phyloP scores from a whole-genome alignment of 2,888 invertebrate species.

The Pterostichus niger region DNA sequence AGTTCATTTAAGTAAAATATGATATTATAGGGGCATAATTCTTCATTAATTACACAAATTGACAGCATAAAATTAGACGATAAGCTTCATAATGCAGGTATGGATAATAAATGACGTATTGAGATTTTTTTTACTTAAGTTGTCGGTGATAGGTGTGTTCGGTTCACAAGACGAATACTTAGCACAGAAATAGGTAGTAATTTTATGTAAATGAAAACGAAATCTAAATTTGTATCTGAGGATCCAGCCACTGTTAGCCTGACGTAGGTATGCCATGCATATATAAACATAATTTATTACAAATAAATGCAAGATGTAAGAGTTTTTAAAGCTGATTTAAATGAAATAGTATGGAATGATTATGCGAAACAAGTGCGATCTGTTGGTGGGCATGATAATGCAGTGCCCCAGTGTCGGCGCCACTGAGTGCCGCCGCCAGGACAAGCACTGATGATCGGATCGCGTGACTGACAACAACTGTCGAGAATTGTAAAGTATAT shows the following conservation, averaged over 20 bases:
- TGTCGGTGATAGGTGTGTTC: slow-evolving; percentile 12
- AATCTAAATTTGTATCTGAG: slow-evolving; percentile 52
- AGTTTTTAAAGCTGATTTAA: slow-evolving; percentile 34
- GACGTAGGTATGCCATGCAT: slow-evolving; percentile 39
- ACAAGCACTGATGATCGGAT: slow-evolving; percentile 71
- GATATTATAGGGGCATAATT: slow-evolving; percentile 34
- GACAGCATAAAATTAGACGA: slow-evolving; percentile 6
- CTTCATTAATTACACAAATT: slow-evolving; percentile 39
- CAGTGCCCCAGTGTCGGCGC: slow-evolving; percentile 33
- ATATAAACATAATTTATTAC: slow-evolving; percentile 54
- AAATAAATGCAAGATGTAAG: slow-evolving; percentile 45
- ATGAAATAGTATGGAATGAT: slow-evolving; percentile 25
- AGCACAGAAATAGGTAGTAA: slow-evolving; percentile 42
- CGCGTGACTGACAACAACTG: slow-evolving; percentile 71
- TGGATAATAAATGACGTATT: neutral
- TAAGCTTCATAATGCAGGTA: slow-evolving; percentile 25
- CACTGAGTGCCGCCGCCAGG: slow-evolving; percentile 49
- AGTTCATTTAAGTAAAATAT: slow-evolving; percentile 23
- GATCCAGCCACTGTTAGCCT: slow-evolving; percentile 31
- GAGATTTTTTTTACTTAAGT: neutral
- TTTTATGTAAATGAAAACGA: slow-evolving; percentile 50
- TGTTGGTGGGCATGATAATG: slow-evolving; percentile 22
- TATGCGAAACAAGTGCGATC: slow-evolving; percentile 16
- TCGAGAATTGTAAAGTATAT: slow-evolving; percentile 69
- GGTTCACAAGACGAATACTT: slow-evolving; percentile 29